phyloP scores from a whole-genome alignment of 2,888 invertebrate genomes.

The Trichopria drosophilae region DNA sequence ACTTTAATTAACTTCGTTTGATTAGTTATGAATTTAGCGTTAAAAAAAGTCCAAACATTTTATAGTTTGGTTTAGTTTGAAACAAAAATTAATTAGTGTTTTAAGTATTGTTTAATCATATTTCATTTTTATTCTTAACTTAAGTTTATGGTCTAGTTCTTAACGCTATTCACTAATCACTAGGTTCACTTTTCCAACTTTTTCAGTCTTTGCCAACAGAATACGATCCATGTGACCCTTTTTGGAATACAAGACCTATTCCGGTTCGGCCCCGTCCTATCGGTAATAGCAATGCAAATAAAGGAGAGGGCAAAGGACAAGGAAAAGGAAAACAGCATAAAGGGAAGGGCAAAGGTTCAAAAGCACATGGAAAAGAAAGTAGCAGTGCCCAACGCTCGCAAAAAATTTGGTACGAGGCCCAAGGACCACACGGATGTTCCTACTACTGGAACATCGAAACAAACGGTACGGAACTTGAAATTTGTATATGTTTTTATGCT shows the following conservation, averaged over 20 bases:
- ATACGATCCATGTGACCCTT: conserved; percentile 49
- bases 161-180: too few relatives aligned
- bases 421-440: conserved; percentile 73
- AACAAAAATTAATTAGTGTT: too few relatives aligned
- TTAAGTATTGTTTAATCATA: too few relatives aligned
- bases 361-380: conserved; percentile 37
- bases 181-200: too few relatives aligned
- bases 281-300: conserved; percentile 32
- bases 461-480: conserved; percentile 64
- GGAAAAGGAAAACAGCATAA: conserved; percentile 41
- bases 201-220: conserved; percentile 40
- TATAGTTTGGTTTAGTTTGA: too few relatives aligned
- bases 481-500: conserved; percentile 1
- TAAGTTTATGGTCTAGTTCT: too few relatives aligned
- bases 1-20: too few relatives aligned
- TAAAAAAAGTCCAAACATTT: too few relatives aligned
- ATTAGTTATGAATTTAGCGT: too few relatives aligned
- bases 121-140: too few relatives aligned
- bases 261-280: conserved; percentile 28
- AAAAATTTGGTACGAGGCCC: conserved; percentile 78
- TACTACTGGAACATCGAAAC: conserved; percentile 88
- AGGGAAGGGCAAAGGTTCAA: conserved; percentile 50
- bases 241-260: conserved; percentile 32
- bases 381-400: conserved; percentile 36
- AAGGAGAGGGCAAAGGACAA: conserved; percentile 43